phyloP scores from a whole-genome alignment of 2,888 invertebrate genomes.

The Drosophila pseudotakahashii region DNA sequence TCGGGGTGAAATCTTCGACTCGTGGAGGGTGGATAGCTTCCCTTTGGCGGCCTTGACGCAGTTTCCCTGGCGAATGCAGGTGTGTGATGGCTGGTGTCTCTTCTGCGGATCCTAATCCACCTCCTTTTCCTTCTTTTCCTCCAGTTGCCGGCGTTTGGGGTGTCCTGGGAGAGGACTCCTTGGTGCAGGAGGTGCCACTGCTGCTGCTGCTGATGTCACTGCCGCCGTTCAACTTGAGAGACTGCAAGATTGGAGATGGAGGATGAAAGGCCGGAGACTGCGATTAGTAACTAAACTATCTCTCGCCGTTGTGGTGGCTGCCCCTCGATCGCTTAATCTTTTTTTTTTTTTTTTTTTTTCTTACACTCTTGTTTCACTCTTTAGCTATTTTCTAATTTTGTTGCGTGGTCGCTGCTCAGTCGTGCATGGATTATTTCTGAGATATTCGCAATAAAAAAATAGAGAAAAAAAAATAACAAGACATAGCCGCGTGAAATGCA shows the following conservation, averaged over 20 bases:
- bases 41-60: conserved; percentile 39
- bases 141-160: conserved; percentile 84
- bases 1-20: conserved; percentile 84
- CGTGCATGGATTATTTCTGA: conserved; percentile 62
- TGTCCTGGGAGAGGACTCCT: conserved; percentile 78
- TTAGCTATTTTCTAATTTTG: conserved; percentile 43
- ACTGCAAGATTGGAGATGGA: conserved; percentile 70
- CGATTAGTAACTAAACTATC: conserved; percentile 57
- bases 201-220: conserved; percentile 58
- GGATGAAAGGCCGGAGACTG: conserved; percentile 35
- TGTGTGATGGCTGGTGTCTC: conserved; percentile 27
- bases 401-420: conserved; percentile 58
- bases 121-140: not conserved
- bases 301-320: conserved; percentile 37
- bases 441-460: conserved; percentile 32
- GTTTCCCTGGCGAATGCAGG: conserved; percentile 53
- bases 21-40: conserved; percentile 74
- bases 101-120: too few relatives aligned
- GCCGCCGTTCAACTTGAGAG: conserved; percentile 83
- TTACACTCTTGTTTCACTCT: conserved; percentile 38
- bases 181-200: conserved; percentile 28
- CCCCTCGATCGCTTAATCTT: conserved; percentile 57
- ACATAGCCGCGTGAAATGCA: conserved; percentile 19
- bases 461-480: conserved; percentile 9
- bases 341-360: conserved; percentile 20